Evolutionary conservation across 37 sponge, comb jelly and placozoan genomes (phyloP), one percentile per base, ranked within the genome.

Genomic region (Ianthella basta): DNA sequence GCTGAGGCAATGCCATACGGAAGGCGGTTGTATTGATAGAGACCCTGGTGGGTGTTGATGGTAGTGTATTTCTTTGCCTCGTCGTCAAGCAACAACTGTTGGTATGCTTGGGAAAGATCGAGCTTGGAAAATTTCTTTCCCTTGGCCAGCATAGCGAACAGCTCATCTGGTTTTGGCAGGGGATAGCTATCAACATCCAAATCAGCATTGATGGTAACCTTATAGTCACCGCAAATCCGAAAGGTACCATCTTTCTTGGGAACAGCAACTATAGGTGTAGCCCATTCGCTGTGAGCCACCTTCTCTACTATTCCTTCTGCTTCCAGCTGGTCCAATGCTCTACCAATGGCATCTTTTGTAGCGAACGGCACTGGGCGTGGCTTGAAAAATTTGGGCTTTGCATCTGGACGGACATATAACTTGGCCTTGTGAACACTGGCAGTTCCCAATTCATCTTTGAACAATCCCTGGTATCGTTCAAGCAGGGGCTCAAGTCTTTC

Each of bases 141-240:
- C 40, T 80, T 79, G 4, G 82, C 70, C 21, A 87, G 61, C 41
- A 64, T 57, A 20, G 82, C 77, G 15, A 86, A 81, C 0, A 82
- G 0, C 15, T 87, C 82, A 0, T 87, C 82, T 27, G 82, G 59
- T 0, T 55, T 6, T 36, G 87, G 87, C 15, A 87, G 34, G 5
- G 82, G 87, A 55, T 87, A 64, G 24, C 59, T 56, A 35, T 87
- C 87, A 23, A 70, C 60, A 5, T 53, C 73, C 8, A 81, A 40
- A 12, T 2, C 35, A 14, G 60, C 23, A 56, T 82, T 81, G 10
- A 83, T 44, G 10, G 88, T 88, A 25, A 78, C 82, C 33, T 87
- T 87, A 50, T 79, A 86, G 86, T 86, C 86, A 19, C 79, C 85
- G 74, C 85, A 85, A 16, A 85, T 10, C 29, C 79, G 60, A 4